Percentiles rank a stretch among this genome's conserved stretches.
Evolutionary conservation across 1,140 invertebrate genomes (phyloP).

Genomic region (Drosophila serrata): DNA sequence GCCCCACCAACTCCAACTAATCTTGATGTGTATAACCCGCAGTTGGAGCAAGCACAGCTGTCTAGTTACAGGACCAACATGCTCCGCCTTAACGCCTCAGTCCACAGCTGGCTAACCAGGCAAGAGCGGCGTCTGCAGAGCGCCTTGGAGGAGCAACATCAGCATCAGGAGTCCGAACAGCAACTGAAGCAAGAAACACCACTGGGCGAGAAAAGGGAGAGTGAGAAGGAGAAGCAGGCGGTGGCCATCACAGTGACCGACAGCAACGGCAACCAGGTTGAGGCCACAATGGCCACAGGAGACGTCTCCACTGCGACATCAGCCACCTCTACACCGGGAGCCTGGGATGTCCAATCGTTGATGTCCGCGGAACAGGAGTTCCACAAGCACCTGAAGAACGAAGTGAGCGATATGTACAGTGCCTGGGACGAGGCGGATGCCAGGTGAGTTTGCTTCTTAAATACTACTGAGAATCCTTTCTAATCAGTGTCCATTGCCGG

Average conservation of each 20-base stretch:
- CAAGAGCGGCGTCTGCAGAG: slow-evolving; percentile 85
- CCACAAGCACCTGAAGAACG: slow-evolving; percentile 88
- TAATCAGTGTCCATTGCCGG: background rate
- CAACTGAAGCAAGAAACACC: slow-evolving; percentile 21
- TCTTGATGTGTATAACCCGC: background rate
- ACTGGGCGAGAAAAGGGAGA: background rate
- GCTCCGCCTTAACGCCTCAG: slow-evolving; percentile 90
- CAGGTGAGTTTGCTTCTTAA: slow-evolving; percentile 87
- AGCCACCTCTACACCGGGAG: slow-evolving; percentile 78
- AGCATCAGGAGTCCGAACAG: slow-evolving; percentile 69
- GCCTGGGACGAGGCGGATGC: slow-evolving; percentile 92
- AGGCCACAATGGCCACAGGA: slow-evolving; percentile 37
- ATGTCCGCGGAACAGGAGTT: slow-evolving; percentile 85
- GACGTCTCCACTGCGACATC: slow-evolving; percentile 28
- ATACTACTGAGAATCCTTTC: background rate
- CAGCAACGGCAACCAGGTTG: slow-evolving; percentile 77
- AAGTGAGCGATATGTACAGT: slow-evolving; percentile 90
- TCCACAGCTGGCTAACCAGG: slow-evolving; percentile 90
- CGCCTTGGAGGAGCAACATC: slow-evolving; percentile 60
- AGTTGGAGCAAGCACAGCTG: slow-evolving; percentile 89
- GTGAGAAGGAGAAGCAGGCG: slow-evolving; percentile 7
- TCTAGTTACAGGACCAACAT: slow-evolving; percentile 90
- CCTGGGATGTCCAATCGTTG: slow-evolving; percentile 81
- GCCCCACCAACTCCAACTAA: background rate
- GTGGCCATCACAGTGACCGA: slow-evolving; percentile 71